These are phyloP conservation scores for Erebia epiphron DNA, from an alignment of 2,888 invertebrate species.

Conservation along the genomic window DNA sequence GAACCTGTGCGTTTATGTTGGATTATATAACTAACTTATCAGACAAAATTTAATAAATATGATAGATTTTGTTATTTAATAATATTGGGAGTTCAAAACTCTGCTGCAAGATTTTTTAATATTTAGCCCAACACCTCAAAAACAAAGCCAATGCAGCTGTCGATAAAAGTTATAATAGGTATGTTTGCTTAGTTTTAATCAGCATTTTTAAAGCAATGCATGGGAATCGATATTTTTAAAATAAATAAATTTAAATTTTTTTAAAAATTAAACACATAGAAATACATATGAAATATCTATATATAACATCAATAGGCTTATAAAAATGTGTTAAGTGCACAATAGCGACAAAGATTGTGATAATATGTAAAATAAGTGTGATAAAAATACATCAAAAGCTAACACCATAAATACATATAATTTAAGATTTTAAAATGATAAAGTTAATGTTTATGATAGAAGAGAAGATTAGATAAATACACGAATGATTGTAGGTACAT, in stretches of 20 bases:
- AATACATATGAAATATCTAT: background rate
- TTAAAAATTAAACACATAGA: background rate
- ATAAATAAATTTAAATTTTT: background rate
- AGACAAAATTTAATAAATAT: background rate
- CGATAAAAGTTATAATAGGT: background rate
- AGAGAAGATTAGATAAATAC: background rate
- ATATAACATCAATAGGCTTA: slow-evolving; percentile 17
- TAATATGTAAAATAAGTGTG: slow-evolving; percentile 37
- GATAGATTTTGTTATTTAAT: background rate
- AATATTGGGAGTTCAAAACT: background rate
- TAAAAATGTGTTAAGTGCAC: slow-evolving; percentile 27
- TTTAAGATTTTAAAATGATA: background rate
- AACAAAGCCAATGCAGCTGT: background rate
- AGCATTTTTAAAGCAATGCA: slow-evolving; percentile 10
- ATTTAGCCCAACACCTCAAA: background rate
- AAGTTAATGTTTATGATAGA: background rate
- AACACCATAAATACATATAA: slow-evolving; percentile 10
- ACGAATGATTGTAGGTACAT: slow-evolving; percentile 13
- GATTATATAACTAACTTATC: background rate
- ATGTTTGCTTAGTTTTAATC: background rate
- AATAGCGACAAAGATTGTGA: slow-evolving; percentile 30
- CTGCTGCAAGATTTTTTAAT: background rate
- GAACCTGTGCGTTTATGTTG: slow-evolving; percentile 85
- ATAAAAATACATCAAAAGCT: slow-evolving; percentile 29
- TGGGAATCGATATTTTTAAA: background rate